Evolutionary conservation across 2,797 vertebrate genomes (phyloP).

Genomic region (Oryzias sinensis): DNA sequence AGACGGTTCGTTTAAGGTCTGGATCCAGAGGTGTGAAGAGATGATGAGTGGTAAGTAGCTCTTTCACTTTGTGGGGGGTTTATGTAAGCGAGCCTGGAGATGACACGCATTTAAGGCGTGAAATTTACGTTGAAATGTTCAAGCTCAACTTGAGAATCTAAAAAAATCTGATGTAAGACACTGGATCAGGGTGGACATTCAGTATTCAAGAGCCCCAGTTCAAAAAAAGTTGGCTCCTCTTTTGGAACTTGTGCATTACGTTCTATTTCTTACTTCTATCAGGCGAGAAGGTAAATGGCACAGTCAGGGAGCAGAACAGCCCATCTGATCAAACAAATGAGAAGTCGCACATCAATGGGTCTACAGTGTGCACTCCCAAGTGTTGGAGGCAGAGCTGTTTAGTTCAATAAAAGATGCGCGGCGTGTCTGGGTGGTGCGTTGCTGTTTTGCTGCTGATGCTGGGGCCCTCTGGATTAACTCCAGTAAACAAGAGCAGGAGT

Average conservation of each 20-base stretch:
- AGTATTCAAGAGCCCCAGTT: background rate
- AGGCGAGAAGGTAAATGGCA: constrained; percentile 30
- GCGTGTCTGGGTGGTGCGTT: constrained; percentile 41
- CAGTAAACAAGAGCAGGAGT: constrained; percentile 66
- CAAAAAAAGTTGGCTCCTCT: background rate
- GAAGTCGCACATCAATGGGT: constrained; percentile 12
- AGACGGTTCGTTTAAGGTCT: constrained; percentile 80
- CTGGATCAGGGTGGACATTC: too few species aligned
- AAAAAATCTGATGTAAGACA: too few species aligned
- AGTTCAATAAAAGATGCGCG: constrained; percentile 67
- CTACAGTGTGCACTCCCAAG: constrained; percentile 18
- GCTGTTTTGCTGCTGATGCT: constrained; percentile 46
- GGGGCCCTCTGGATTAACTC: constrained; percentile 59
- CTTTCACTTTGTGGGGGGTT: background rate
- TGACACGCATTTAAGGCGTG: too few species aligned
- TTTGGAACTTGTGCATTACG: constrained; percentile 1
- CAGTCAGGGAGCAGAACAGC: constrained; percentile 40
- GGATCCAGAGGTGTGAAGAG: constrained; percentile 91
- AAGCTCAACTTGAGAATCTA: too few species aligned
- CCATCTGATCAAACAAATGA: constrained; percentile 48
- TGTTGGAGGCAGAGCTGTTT: constrained; percentile 35
- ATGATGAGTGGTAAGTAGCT: constrained; percentile 81
- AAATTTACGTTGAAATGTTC: too few species aligned
- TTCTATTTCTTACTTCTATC: constrained; percentile 9
- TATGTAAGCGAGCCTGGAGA: too few species aligned